phyloP scores from a whole-genome alignment of 37 sponge, comb jelly and placozoan genomes.

The Halichondria panicea region DNA sequence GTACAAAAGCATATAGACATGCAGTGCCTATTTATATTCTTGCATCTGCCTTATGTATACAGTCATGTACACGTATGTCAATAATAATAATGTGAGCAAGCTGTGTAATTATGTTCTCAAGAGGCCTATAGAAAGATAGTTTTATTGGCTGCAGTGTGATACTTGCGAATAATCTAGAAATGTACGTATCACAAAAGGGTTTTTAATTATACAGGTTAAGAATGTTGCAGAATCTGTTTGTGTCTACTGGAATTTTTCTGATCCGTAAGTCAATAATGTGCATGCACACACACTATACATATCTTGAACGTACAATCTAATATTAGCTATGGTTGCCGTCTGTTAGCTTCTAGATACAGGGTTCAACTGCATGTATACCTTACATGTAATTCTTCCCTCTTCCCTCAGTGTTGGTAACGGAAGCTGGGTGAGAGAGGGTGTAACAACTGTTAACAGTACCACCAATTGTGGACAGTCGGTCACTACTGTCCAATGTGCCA shows the following conservation, averaged over 20 bases:
- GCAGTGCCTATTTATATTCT: no score
- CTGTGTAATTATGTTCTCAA: no score
- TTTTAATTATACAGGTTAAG: conserved; percentile 2
- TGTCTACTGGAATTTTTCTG: conserved; percentile 48
- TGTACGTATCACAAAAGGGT: background rate
- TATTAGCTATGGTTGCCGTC: no score
- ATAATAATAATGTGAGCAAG: background rate
- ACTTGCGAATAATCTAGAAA: background rate
- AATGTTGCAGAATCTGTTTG: conserved; percentile 7
- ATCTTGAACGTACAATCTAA: no score
- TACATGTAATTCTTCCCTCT: no score
- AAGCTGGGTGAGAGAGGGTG: conserved; percentile 26
- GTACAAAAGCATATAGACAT: no score
- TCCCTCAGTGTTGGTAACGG: conserved; percentile 38
- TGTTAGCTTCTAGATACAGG: no score
- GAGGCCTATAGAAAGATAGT: background rate
- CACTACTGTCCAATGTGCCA: conserved; percentile 20
- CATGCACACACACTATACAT: no score
- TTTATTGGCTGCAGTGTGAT: background rate
- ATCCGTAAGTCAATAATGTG: conserved; percentile 25
- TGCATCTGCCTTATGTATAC: no score
- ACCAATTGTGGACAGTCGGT: background rate
- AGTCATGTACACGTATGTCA: background rate
- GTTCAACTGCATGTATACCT: no score
- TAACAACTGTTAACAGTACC: background rate